Conservation (phyloP, 1,140 invertebrate species). For the Halesus radiatus region DNA sequence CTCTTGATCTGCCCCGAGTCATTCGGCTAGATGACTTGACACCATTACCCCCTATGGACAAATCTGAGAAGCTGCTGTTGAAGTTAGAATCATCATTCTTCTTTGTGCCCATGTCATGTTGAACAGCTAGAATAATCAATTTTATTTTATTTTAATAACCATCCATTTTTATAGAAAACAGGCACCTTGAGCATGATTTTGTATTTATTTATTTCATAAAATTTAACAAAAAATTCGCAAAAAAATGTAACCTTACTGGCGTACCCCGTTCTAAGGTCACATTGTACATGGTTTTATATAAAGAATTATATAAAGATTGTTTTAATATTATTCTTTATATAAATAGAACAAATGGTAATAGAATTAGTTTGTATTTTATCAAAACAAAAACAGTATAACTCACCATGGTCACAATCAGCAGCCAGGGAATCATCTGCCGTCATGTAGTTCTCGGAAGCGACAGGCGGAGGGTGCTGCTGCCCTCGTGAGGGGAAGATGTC, state of each 20-base stretch:
- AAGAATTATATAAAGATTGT: too few relatives aligned
- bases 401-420: conserved; percentile 44
- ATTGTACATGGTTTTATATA: too few relatives aligned
- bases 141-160: not conserved
- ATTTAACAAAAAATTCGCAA: too few relatives aligned
- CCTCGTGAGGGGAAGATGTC: conserved; percentile 76
- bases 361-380: not conserved
- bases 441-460: conserved; percentile 24
- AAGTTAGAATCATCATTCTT: conserved; percentile 57
- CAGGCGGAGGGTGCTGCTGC: not conserved
- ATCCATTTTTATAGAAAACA: too few relatives aligned
- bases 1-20: conserved; percentile 45
- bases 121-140: conserved; percentile 27
- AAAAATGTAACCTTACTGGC: too few relatives aligned
- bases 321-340: not conserved
- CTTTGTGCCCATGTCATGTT: conserved; percentile 38
- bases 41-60: conserved; percentile 58
- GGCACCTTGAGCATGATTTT: too few relatives aligned
- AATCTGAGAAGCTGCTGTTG: conserved; percentile 52
- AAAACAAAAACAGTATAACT: not conserved
- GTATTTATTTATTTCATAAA: too few relatives aligned
- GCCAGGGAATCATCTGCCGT: conserved; percentile 46
- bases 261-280: too few relatives aligned
- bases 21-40: conserved; percentile 48
- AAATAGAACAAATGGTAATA: not conserved